Evolutionary conservation across 1,140 invertebrate genomes (phyloP).

Genomic region (Cepaea nemoralis): DNA sequence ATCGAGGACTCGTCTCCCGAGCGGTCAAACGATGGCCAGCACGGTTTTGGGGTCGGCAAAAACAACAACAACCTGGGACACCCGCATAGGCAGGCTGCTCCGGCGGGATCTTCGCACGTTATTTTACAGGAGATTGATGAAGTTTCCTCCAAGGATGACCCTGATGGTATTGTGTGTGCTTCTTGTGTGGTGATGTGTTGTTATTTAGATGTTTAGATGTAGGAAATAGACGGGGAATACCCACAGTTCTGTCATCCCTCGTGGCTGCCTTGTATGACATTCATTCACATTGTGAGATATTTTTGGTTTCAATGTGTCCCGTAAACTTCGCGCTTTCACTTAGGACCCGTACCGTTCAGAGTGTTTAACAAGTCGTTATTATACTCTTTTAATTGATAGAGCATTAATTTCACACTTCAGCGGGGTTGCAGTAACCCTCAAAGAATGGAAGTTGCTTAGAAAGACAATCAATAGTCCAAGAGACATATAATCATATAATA

Average conservation of each 20-base stretch:
- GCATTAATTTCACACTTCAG: too few species aligned
- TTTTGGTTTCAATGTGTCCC: too few species aligned
- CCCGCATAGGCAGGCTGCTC: constrained; percentile 20
- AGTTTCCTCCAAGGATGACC: constrained; percentile 22
- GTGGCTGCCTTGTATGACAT: constrained; percentile 11
- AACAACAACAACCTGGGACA: constrained; percentile 14
- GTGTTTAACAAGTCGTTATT: too few species aligned
- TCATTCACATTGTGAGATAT: neutral
- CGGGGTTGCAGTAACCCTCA: too few species aligned
- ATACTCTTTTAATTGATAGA: too few species aligned
- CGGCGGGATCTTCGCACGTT: neutral
- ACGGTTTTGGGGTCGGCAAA: neutral
- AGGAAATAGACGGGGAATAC: neutral
- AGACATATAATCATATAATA: too few species aligned
- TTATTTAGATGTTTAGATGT: neutral
- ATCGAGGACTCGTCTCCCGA: constrained; percentile 23
- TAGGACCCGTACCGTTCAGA: too few species aligned
- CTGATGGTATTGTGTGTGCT: constrained; percentile 19
- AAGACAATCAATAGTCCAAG: too few species aligned
- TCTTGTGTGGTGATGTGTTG: neutral
- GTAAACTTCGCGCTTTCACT: too few species aligned
- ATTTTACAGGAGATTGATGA: constrained; percentile 15
- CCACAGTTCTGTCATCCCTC: neutral
- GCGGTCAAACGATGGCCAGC: constrained; percentile 44
- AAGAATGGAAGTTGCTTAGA: too few species aligned